phyloP scores from a whole-genome alignment of 1,140 invertebrate species.

The Cepaea nemoralis region DNA sequence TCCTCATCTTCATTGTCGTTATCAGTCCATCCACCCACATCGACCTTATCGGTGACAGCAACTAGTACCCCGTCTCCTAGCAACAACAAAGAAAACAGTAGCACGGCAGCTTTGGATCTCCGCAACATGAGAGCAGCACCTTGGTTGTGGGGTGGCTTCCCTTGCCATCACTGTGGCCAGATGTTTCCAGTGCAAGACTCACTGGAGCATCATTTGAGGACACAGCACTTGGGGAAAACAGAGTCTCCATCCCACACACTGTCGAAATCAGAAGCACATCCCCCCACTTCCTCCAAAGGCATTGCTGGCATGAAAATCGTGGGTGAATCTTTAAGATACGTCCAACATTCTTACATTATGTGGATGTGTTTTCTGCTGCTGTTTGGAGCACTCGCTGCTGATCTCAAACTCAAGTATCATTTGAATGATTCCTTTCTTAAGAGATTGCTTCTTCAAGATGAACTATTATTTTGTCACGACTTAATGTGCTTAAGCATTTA shows the following conservation, averaged over 20 bases:
- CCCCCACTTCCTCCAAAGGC: conserved; percentile 24
- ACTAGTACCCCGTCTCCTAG: conserved; percentile 31
- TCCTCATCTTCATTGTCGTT: conserved; percentile 32
- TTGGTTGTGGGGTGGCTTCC: conserved; percentile 66
- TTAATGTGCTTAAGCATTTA: no score
- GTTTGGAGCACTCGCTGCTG: no score
- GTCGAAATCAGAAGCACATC: conserved; percentile 11
- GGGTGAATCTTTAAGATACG: no score
- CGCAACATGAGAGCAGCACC: conserved; percentile 38
- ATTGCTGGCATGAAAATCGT: conserved; percentile 34
- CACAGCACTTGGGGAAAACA: conserved; percentile 57
- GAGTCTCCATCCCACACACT: conserved; percentile 26
- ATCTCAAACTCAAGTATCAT: no score
- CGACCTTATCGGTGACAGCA: neutral
- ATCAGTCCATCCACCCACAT: neutral
- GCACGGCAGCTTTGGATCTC: neutral
- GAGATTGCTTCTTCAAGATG: no score
- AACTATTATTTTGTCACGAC: no score
- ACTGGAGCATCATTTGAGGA: conserved; percentile 70
- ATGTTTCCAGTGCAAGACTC: conserved; percentile 67
- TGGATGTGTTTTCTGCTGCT: no score
- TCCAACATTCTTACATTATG: no score
- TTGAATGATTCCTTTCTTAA: no score
- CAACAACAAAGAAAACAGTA: conserved; percentile 30
- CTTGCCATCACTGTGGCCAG: conserved; percentile 70